Evolutionary conservation across 92 coral and sea anemone genomes (phyloP).

Genomic region (Paragorgia papillata): DNA sequence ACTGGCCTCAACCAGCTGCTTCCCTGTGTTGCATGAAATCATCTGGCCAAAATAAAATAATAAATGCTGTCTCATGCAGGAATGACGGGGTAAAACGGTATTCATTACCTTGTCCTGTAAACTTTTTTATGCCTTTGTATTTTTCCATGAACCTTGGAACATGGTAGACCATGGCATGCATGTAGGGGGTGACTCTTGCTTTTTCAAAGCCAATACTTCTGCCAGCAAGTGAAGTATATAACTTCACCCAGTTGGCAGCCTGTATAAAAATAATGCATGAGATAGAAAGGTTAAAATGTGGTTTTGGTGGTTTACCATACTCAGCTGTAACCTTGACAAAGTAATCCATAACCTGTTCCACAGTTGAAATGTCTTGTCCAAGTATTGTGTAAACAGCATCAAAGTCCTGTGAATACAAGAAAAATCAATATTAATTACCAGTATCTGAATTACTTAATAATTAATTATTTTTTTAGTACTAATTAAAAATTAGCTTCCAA

Average conservation of each 20-base stretch:
- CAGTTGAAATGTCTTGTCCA: conserved; percentile 35
- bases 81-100: no score
- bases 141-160: conserved; percentile 36
- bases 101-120: no score
- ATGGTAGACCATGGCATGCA: conserved; percentile 48
- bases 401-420: conserved; percentile 31
- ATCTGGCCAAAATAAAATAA: no score
- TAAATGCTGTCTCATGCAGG: no score
- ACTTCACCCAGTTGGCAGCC: conserved; percentile 41
- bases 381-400: conserved; percentile 31
- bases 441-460: no score
- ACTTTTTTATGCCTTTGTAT: conserved; percentile 44
- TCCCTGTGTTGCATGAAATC: no score
- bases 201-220: conserved; percentile 3
- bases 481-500: conserved; percentile 12
- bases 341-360: conserved; percentile 17
- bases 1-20: no score
- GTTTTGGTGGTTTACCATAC: no score
- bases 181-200: conserved; percentile 1
- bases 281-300: no score
- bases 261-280: not conserved
- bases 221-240: conserved; percentile 41
- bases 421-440: no score
- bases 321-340: conserved; percentile 53
- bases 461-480: no score